phyloP scores from a whole-genome alignment of 2,888 invertebrate genomes.

The Drosophila stalkeri region DNA sequence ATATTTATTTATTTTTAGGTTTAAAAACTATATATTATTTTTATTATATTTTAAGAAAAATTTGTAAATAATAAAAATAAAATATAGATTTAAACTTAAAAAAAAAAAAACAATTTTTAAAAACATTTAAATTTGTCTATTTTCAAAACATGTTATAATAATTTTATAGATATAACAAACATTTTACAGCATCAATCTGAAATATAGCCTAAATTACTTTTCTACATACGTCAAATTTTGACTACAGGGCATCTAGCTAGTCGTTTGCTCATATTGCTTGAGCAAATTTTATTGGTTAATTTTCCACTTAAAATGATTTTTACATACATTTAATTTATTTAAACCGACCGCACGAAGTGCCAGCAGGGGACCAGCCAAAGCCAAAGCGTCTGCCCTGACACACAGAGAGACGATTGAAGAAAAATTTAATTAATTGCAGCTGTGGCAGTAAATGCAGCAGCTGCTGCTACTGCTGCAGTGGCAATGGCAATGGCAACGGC shows the following conservation, averaged over 20 bases:
- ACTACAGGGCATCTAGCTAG: not conserved
- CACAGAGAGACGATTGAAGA: slow-evolving; percentile 39
- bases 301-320: slow-evolving; percentile 64
- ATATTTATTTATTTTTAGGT: no score
- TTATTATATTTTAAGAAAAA: no score
- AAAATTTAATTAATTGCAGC: slow-evolving; percentile 80
- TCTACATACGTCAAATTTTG: no score
- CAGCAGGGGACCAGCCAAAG: slow-evolving; percentile 2
- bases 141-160: no score
- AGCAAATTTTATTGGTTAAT: slow-evolving; percentile 13
- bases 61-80: no score
- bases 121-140: no score
- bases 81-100: no score
- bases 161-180: no score
- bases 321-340: slow-evolving; percentile 65
- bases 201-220: not conserved
- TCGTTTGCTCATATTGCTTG: not conserved
- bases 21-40: no score
- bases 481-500: not conserved
- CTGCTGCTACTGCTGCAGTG: not conserved
- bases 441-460: slow-evolving; percentile 24
- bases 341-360: slow-evolving; percentile 65
- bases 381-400: not conserved
- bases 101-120: no score
- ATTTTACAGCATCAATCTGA: not conserved